phyloP scores from a whole-genome alignment of 2,888 invertebrate species.

The Miltochrista miniata region DNA sequence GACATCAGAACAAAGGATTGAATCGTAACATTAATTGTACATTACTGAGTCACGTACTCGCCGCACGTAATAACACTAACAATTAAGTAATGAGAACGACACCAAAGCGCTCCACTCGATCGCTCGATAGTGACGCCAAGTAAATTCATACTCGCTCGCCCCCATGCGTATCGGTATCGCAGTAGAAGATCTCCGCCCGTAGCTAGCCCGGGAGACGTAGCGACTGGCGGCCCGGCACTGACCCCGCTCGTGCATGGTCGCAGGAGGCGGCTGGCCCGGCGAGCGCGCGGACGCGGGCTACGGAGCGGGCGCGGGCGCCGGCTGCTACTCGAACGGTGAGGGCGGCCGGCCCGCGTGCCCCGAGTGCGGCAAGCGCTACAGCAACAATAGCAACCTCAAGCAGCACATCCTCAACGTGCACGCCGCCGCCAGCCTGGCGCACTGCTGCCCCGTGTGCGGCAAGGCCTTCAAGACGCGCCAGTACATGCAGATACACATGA shows the following conservation, averaged over 20 bases:
- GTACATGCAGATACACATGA: conserved; percentile 87
- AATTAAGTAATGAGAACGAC: conserved; percentile 65
- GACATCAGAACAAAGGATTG: conserved; percentile 49
- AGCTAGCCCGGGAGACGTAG: conserved; percentile 41
- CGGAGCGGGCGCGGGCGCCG: conserved; percentile 57
- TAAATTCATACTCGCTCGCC: conserved; percentile 39
- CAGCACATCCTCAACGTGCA: conserved; percentile 88
- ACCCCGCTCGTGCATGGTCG: conserved; percentile 73
- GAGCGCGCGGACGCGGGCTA: conserved; percentile 54
- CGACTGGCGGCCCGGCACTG: conserved; percentile 50
- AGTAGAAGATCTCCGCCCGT: conserved; percentile 18
- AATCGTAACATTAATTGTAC: conserved; percentile 64
- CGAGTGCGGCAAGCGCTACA: conserved; percentile 87
- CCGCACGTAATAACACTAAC: conserved; percentile 71
- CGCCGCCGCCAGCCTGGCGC: conserved; percentile 83
- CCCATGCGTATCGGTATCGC: conserved; percentile 29
- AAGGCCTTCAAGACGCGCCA: conserved; percentile 88
- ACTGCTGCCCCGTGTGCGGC: conserved; percentile 85
- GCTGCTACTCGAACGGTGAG: conserved; percentile 64
- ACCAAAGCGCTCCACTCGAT: conserved; percentile 60
- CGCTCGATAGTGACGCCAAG: conserved; percentile 45
- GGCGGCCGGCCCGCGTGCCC: conserved; percentile 85
- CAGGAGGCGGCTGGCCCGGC: conserved; percentile 64
- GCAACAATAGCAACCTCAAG: conserved; percentile 87
- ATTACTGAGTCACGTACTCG: conserved; percentile 70